Percentiles rank a stretch among this genome's conserved stretches.
Conservation (phyloP, 2,888 invertebrate genomes). For the Eristalis tenax region DNA sequence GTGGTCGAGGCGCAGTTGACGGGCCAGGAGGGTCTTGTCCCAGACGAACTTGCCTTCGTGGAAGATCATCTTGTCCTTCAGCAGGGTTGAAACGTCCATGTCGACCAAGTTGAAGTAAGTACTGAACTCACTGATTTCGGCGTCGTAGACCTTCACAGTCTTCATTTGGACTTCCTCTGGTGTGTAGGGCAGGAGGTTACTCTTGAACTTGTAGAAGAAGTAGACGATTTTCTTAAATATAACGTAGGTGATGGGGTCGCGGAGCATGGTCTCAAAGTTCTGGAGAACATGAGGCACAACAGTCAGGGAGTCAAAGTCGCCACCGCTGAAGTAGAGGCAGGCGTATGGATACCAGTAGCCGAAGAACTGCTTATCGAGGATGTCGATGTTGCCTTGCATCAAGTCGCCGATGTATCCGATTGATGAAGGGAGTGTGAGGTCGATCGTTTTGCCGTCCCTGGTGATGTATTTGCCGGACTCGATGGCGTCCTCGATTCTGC, state of each 20-base stretch:
- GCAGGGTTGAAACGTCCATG: slow-evolving; percentile 83
- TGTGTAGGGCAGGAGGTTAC: slow-evolving; percentile 84
- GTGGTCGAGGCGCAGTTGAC: slow-evolving; percentile 88
- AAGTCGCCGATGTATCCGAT: slow-evolving; percentile 83
- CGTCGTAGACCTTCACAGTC: slow-evolving; percentile 85
- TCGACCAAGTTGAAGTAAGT: slow-evolving; percentile 87
- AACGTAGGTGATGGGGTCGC: slow-evolving; percentile 88
- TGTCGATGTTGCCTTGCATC: slow-evolving; percentile 83
- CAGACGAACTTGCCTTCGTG: slow-evolving; percentile 80
- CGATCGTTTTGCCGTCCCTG: slow-evolving; percentile 75
- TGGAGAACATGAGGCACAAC: slow-evolving; percentile 85
- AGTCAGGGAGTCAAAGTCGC: slow-evolving; percentile 71
- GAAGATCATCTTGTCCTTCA: slow-evolving; percentile 78
- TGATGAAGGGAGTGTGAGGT: slow-evolving; percentile 80
- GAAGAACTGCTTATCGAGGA: slow-evolving; percentile 76
- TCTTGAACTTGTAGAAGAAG: slow-evolving; percentile 84
- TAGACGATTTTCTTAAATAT: slow-evolving; percentile 85
- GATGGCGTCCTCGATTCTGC: slow-evolving; percentile 82
- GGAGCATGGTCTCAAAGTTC: slow-evolving; percentile 85
- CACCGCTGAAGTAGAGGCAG: slow-evolving; percentile 75
- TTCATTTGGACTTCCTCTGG: slow-evolving; percentile 84
- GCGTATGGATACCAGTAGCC: slow-evolving; percentile 76
- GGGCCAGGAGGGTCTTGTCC: slow-evolving; percentile 81
- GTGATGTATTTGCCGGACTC: slow-evolving; percentile 81
- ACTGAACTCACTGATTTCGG: slow-evolving; percentile 85